A percentile compares a stretch with the other conserved stretches of the same genome.
Conservation (phyloP, 2,113 vertebrate species). For the Cochlearius cochlearius region DNA sequence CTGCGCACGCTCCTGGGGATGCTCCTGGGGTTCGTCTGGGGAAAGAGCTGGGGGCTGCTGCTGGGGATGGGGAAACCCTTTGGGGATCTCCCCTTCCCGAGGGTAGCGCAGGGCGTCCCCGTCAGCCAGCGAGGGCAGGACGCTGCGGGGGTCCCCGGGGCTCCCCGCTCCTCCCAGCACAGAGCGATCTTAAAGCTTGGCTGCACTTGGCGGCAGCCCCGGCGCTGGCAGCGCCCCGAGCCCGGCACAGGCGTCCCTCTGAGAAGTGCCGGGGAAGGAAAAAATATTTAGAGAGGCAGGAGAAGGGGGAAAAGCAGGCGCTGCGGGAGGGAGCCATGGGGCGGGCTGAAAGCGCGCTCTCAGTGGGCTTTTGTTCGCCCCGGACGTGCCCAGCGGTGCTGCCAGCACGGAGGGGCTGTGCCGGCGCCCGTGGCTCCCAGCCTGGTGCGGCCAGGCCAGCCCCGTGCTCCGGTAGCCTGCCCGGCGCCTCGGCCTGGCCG, state of each 20-base stretch:
- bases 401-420: background rate
- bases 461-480: background rate
- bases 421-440: background rate
- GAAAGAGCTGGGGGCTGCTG: background rate
- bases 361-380: background rate
- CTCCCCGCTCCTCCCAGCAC: background rate
- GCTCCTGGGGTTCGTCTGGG: background rate
- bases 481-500: background rate
- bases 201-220: background rate
- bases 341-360: background rate
- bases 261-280: background rate
- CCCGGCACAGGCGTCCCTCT: background rate
- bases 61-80: background rate
- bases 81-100: background rate
- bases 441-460: background rate
- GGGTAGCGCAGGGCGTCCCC: background rate
- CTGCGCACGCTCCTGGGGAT: fast-evolving
- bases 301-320: background rate
- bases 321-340: background rate
- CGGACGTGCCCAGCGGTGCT: background rate
- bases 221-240: background rate
- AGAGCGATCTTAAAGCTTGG: background rate
- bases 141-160: fast-evolving
- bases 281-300: conserved; percentile 29
- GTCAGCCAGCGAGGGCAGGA: background rate